These are phyloP conservation scores for Dromius quadrimaculatus DNA, from an alignment of 2,888 invertebrate genomes.

Conservation along the genomic window DNA sequence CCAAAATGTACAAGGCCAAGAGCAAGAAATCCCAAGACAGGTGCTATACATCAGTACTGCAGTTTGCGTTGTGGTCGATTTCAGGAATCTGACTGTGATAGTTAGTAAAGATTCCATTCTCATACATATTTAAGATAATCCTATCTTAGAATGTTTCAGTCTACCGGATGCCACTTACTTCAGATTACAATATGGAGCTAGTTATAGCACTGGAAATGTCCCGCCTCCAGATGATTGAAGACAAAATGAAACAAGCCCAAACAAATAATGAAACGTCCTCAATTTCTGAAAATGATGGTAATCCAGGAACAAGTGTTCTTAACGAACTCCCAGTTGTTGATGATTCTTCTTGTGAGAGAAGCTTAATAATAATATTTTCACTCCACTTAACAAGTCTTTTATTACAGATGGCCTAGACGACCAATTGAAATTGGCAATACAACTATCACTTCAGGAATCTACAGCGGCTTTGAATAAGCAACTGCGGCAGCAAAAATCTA, in stretches of 20 bases:
- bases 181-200: slow-evolving; percentile 73
- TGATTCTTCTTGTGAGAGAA: slow-evolving; percentile 44
- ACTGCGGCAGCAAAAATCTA: slow-evolving; percentile 41
- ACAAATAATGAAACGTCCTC: slow-evolving; percentile 57
- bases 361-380: background rate
- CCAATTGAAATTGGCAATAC: slow-evolving; percentile 69
- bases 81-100: slow-evolving; percentile 60
- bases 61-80: slow-evolving; percentile 67
- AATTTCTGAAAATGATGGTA: slow-evolving; percentile 56
- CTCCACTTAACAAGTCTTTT: background rate
- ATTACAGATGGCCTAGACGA: slow-evolving; percentile 64
- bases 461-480: slow-evolving; percentile 59
- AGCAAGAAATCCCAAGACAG: slow-evolving; percentile 68
- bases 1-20: slow-evolving; percentile 65
- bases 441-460: slow-evolving; percentile 68
- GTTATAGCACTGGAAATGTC: slow-evolving; percentile 78
- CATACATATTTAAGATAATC: slow-evolving; percentile 29
- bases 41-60: slow-evolving; percentile 70
- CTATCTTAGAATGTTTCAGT: slow-evolving; percentile 55
- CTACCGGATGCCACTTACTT: slow-evolving; percentile 59
- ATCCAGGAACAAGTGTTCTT: slow-evolving; percentile 64
- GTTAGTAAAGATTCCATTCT: slow-evolving; percentile 57
- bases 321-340: slow-evolving; percentile 61
- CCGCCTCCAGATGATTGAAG: slow-evolving; percentile 75
- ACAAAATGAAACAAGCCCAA: slow-evolving; percentile 69